Conservation (phyloP, 2,113 vertebrate species). For the Lycaon pictus region DNA sequence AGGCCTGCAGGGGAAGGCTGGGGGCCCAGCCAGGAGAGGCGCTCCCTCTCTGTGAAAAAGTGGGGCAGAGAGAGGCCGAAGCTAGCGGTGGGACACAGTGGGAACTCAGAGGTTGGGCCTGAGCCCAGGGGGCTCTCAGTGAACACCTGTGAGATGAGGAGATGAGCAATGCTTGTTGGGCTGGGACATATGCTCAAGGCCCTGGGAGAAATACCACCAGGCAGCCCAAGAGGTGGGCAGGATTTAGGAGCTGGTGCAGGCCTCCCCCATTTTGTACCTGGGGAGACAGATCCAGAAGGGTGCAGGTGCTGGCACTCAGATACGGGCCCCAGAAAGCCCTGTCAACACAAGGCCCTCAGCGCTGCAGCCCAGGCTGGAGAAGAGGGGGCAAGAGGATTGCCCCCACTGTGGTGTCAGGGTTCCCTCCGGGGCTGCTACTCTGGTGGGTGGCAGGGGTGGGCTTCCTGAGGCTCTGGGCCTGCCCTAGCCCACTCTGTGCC, state of each 20-base stretch:
- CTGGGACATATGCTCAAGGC: background rate
- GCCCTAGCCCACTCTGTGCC: background rate
- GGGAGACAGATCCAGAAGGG: background rate
- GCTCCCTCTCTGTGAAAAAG: background rate
- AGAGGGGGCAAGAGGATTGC: fast-evolving
- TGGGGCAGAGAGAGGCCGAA: background rate
- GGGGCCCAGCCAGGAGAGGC: background rate
- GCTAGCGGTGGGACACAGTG: fast-evolving
- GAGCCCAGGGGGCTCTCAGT: fast-evolving
- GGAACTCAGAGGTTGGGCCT: background rate
- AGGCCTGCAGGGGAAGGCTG: background rate
- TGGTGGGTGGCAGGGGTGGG: background rate
- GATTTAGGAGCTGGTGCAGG: background rate
- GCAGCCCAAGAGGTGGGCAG: background rate
- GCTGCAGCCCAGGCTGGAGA: background rate
- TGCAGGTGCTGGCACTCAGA: background rate
- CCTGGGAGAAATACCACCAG: background rate
- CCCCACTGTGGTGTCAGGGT: background rate
- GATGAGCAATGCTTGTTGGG: fast-evolving
- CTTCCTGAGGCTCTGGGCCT: background rate
- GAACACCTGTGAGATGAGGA: fast-evolving
- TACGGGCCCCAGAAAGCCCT: background rate
- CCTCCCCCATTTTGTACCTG: background rate
- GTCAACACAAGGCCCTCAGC: fast-evolving
- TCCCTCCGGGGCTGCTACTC: background rate